Percentiles rank a stretch among this genome's conserved stretches.
These are phyloP conservation scores for Bothrops jararaca DNA, from an alignment of 2,113 vertebrate genomes.

Conservation along the genomic window DNA sequence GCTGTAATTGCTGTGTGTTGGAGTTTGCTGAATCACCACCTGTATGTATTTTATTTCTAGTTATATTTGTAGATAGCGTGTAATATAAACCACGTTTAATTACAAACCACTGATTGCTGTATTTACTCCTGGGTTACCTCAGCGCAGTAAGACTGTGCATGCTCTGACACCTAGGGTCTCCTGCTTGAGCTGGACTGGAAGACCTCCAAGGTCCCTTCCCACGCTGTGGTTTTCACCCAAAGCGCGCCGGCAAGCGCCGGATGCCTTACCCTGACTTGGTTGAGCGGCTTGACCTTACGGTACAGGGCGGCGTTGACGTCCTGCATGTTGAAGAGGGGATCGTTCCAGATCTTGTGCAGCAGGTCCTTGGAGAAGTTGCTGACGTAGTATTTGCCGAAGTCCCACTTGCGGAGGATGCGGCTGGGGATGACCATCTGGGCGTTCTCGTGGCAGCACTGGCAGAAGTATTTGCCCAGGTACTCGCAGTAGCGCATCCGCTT, in stretches of 20 bases:
- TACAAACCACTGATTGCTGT: no score
- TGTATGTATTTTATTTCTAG: no score
- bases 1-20: no score
- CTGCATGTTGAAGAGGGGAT: constrained; percentile 91
- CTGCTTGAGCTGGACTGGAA: background rate
- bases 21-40: no score
- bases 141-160: no score
- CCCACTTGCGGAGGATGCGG: constrained; percentile 91
- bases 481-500: constrained; percentile 95
- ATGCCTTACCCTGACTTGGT: constrained; percentile 88
- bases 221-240: background rate
- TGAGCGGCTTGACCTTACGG: constrained; percentile 88
- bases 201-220: background rate
- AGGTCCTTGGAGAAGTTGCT: constrained; percentile 97
- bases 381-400: constrained; percentile 93
- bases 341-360: constrained; percentile 90
- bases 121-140: no score
- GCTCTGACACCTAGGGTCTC: no score
- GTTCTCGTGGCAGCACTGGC: constrained; percentile 97
- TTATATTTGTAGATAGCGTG: no score
- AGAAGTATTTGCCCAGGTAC: constrained; percentile 96
- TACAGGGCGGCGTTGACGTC: constrained; percentile 91
- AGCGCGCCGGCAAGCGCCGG: rapidly evolving
- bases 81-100: no score
- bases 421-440: constrained; percentile 86